Conservation (phyloP, 2,888 invertebrate species). For the Eupithecia subumbrata region DNA sequence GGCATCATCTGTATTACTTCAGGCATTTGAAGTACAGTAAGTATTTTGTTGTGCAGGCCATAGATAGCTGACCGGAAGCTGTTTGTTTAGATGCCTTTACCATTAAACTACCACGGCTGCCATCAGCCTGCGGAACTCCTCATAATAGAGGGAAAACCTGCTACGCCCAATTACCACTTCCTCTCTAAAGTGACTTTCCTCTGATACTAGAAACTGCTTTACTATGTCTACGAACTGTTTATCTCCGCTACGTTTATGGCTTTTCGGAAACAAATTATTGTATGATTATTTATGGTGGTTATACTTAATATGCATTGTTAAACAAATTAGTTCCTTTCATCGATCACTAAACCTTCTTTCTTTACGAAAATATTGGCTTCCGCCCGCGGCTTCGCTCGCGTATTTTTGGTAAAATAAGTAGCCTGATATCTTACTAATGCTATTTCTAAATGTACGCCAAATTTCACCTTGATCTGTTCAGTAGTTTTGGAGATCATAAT, state of each 20-base stretch:
- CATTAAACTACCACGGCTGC: neutral
- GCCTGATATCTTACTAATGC: too few relatives aligned
- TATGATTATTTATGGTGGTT: neutral
- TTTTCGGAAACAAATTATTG: neutral
- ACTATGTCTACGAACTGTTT: neutral
- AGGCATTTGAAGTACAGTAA: neutral
- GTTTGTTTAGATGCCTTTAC: neutral
- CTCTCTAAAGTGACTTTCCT: neutral
- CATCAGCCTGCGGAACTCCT: neutral
- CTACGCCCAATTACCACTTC: slow-evolving; percentile 12
- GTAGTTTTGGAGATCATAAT: too few relatives aligned
- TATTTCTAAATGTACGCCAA: too few relatives aligned
- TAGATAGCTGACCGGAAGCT: neutral
- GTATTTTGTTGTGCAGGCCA: neutral
- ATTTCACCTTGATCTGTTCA: too few relatives aligned
- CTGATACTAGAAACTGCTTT: neutral
- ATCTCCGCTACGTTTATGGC: neutral
- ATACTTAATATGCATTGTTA: neutral
- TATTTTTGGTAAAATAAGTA: too few relatives aligned
- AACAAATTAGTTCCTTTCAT: neutral
- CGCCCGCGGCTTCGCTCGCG: too few relatives aligned
- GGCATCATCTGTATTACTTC: neutral
- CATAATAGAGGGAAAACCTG: slow-evolving; percentile 7
- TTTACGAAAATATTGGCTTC: too few relatives aligned
- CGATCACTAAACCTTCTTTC: too few relatives aligned